Evolutionary conservation across 2,888 invertebrate species (phyloP), one percentile per base, ranked within the genome.

Genomic region (Merodon equestris): DNA sequence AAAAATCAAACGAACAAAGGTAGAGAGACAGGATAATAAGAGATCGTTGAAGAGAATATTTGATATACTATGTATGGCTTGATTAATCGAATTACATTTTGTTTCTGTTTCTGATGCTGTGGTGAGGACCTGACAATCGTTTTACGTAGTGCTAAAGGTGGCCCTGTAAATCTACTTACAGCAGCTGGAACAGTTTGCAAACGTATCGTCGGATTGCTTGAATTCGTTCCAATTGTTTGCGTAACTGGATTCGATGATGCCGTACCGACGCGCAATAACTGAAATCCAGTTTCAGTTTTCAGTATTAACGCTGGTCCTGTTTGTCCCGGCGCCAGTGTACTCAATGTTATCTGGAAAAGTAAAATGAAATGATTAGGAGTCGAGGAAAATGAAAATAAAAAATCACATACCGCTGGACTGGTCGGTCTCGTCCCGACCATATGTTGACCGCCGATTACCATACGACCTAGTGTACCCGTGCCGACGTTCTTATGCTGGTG

Each of bases 281-380:
- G 97, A 90, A 95, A 96, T 87, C 98, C 98, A 91, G 96, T 97
- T 91, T 98, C 98, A 87, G 97, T 98, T 92, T 97, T 97, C 89
- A 98, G 92, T 88, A 98, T 92, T 89, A 98, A 92, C 90, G 92
- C 92, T 89, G 97, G 95, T 81, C 94, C 94, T 90, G 95, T 96
- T 89, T 96, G 95, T 88, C 95, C 94, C 84, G 95, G 93, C 90
- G 95, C 96, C 86, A 96, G 91, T 87, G 95, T 92, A 91, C 96
- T 95, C 90, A 96, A 92, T 86, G 96, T 96, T 90, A 96, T 94
- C 93, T 95, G 93, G 91, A 92, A 87, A 54, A 58, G 67, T 18
- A 48, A 45, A 66, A 18, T n/a, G 2, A 51, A 50, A 14, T 4
- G 10, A 27, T 7, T 7, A 40, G 9, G 9, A 40, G 40, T 3